A percentile compares a stretch with the other conserved stretches of the same genome.
Evolutionary conservation across 1,140 invertebrate species (phyloP).

Genomic region (Ceratitis capitata): DNA sequence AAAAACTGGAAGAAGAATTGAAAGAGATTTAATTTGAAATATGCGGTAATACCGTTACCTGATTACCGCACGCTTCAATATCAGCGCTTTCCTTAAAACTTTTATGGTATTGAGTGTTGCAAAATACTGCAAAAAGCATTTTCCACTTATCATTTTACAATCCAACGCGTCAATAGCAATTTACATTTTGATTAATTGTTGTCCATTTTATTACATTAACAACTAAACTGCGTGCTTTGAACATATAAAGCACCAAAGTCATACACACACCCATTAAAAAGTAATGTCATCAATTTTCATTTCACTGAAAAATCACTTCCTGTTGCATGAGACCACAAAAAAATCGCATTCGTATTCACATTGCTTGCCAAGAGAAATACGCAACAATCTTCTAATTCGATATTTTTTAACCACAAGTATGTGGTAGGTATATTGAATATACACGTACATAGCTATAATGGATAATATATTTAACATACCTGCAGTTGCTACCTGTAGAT

Average conservation of each 20-base stretch:
- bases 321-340: background rate
- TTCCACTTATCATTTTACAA: background rate
- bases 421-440: background rate
- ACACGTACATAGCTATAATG: background rate
- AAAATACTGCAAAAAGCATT: background rate
- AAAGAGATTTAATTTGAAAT: no score
- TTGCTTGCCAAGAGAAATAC: background rate
- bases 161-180: background rate
- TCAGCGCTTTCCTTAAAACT: no score
- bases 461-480: background rate
- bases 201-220: background rate
- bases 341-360: no score
- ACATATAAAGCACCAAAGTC: background rate
- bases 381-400: background rate
- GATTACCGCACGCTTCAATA: no score
- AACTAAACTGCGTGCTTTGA: background rate
- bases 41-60: no score
- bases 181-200: constrained; percentile 10
- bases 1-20: no score
- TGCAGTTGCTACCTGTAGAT: background rate
- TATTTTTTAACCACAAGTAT: background rate
- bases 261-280: no score
- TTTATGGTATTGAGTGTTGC: no score
- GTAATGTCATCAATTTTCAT: background rate
- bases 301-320: constrained; percentile 2